Base-by-base conservation (phyloP, 2,797 vertebrate genomes). In the Bradypodion pumilum region DNA sequence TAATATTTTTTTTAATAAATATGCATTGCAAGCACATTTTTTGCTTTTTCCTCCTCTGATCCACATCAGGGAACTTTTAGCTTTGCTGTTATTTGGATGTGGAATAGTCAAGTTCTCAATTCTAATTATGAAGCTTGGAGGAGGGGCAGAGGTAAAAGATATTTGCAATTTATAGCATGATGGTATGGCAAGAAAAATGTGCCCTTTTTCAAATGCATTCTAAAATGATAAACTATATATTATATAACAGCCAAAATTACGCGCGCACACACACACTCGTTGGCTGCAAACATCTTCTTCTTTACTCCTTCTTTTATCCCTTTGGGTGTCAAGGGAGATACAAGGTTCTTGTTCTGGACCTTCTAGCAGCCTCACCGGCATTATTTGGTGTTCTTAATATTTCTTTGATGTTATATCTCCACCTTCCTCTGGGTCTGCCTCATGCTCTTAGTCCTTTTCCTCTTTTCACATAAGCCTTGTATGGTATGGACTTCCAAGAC, bases 1-100 rank as follows among this genome's bases (percentile, higher is more conserved):
- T 82, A 87, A 70, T 79, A 65, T 56, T 75, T n/a, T n/a, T n/a
- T 74, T 85, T 92, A 89, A 92, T 83, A 93, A 90, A 89, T 92
- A 89, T 81, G 79, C 82, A 89, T 84, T 82, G 70, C 73, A 81
- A 89, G 89, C 84, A 60, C 90, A 65, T 85, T 40, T 40, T 56
- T 76, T 70, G 68, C 29, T 86, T 25, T 73, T 63, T 35, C 74
- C 62, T 65, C 81, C 84, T 74, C 73, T 79, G 87, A 89, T 89
- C 89, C 85, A 84, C 90, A 90, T 86, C 82, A 78, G 81, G 83
- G 90, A 89, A 81, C 78, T 74, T 85, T 92, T 75, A 89, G 90
- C 89, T 92, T 89, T 92, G 87, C 88, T 89, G 78, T 92, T 89
- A 89, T 87, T 78, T 56, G n/a, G 77, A 87, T 80, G 19, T 56